Evolutionary conservation across 2,888 invertebrate genomes (phyloP).

Genomic region (Zeuzera pyrina): DNA sequence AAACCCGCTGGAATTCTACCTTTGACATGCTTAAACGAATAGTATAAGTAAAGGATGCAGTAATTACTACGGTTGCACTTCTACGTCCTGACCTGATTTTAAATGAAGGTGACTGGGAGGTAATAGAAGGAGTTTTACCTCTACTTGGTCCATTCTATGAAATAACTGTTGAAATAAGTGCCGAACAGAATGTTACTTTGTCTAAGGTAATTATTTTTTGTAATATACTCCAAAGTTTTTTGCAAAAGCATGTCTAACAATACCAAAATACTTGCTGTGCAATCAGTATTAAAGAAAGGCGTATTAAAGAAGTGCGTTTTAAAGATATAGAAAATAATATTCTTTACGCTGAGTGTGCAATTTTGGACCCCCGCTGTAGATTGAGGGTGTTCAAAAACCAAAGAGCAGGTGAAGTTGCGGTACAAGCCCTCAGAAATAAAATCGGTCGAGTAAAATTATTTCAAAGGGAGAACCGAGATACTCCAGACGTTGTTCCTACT

Average conservation of each 20-base stretch:
- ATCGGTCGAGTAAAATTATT: not conserved
- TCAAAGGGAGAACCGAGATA: slow-evolving; percentile 3
- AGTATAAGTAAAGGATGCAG: slow-evolving; percentile 12
- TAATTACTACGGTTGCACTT: slow-evolving; percentile 10
- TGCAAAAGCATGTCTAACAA: not conserved
- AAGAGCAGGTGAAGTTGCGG: not conserved
- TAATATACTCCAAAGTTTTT: slow-evolving; percentile 1
- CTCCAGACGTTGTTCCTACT: not conserved
- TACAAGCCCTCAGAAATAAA: not conserved
- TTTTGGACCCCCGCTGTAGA: slow-evolving; percentile 7
- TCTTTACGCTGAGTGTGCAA: slow-evolving; percentile 3
- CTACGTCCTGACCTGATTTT: slow-evolving; percentile 6
- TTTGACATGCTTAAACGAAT: slow-evolving; percentile 14
- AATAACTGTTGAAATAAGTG: slow-evolving; percentile 1
- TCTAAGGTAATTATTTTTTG: slow-evolving; percentile 4
- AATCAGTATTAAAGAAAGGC: not conserved
- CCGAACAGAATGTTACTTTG: slow-evolving; percentile 3
- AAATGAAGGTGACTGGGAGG: slow-evolving; percentile 8
- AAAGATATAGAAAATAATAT: not conserved
- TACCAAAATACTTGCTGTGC: slow-evolving; percentile 1
- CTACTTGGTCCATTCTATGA: slow-evolving; percentile 4
- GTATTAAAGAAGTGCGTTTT: not conserved
- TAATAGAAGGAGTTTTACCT: slow-evolving; percentile 9
- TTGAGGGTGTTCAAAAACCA: slow-evolving; percentile 1
- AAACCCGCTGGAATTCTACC: slow-evolving; percentile 15